Conservation (phyloP, 2,888 invertebrate genomes). For the Cryptus viduatorius region DNA sequence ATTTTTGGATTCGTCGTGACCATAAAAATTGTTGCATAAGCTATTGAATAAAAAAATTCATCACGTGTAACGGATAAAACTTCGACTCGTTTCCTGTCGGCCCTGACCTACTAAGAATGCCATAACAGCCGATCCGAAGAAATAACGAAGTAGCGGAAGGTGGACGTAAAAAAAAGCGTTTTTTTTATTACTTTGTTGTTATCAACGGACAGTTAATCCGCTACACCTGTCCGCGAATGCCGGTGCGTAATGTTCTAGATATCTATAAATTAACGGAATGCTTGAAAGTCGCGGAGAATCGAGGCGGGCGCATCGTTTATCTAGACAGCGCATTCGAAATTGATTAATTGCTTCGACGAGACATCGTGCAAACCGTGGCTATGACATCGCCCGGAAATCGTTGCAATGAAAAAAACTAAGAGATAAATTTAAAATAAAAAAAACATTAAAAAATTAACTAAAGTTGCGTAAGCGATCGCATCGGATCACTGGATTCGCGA, state of each 20-base stretch:
- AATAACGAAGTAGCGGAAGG: conserved; percentile 26
- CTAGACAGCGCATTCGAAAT: conserved; percentile 11
- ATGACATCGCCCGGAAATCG: conserved; percentile 30
- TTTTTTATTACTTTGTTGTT: conserved; percentile 33
- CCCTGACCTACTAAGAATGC: conserved; percentile 42
- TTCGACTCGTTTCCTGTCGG: conserved; percentile 40
- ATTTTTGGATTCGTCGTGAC: not conserved
- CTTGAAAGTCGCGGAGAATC: conserved; percentile 29
- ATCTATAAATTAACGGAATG: not conserved
- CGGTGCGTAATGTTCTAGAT: not conserved
- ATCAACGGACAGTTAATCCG: conserved; percentile 19
- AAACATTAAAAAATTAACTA: not conserved
- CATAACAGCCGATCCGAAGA: not conserved
- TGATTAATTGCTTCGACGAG: conserved; percentile 46
- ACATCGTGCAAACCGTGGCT: not conserved
- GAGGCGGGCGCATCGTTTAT: conserved; percentile 41
- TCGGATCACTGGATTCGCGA: not conserved
- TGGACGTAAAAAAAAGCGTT: not conserved
- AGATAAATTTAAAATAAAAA: not conserved
- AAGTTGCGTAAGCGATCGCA: conserved; percentile 1
- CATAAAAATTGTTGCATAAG: not conserved
- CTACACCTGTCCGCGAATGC: conserved; percentile 26
- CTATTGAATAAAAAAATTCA: conserved; percentile 3
- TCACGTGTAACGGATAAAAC: conserved; percentile 10
- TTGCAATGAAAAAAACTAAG: not conserved